A percentile compares a stretch with the other conserved stretches of the same genome.
phyloP scores from a whole-genome alignment of 2,797 vertebrate genomes.

The Aselliscus stoliczkanus region DNA sequence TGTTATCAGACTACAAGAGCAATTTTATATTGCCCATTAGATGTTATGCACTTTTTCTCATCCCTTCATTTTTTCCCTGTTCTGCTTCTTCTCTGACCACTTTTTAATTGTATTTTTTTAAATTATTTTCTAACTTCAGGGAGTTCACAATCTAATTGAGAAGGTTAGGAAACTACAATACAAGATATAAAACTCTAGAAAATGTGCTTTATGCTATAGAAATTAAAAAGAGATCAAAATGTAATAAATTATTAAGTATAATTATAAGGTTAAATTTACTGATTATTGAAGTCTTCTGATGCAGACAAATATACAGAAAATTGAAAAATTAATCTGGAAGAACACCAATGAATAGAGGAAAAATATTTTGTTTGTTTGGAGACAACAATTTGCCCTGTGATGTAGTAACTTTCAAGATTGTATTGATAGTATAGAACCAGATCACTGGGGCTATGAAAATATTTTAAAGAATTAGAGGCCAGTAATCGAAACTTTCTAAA shows the following conservation, averaged over 20 bases:
- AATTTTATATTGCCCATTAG: neutral
- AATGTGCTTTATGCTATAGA: neutral
- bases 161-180: neutral
- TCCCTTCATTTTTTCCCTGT: neutral
- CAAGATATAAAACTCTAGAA: neutral
- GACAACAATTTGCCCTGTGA: neutral
- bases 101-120: no score
- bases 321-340: neutral
- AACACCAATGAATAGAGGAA: neutral
- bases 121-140: neutral
- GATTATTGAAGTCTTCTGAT: neutral
- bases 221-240: neutral
- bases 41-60: neutral
- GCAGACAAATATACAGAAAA: neutral
- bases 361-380: neutral
- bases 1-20: neutral
- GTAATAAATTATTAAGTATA: neutral
- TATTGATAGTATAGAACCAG: neutral
- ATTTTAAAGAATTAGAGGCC: neutral
- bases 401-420: neutral
- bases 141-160: neutral
- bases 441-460: neutral
- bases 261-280: neutral
- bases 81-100: neutral
- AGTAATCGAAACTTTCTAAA: neutral